A percentile compares a stretch with the other conserved stretches of the same genome.
Conservation (phyloP, 2,113 vertebrate species). For the Upupa epops region DNA sequence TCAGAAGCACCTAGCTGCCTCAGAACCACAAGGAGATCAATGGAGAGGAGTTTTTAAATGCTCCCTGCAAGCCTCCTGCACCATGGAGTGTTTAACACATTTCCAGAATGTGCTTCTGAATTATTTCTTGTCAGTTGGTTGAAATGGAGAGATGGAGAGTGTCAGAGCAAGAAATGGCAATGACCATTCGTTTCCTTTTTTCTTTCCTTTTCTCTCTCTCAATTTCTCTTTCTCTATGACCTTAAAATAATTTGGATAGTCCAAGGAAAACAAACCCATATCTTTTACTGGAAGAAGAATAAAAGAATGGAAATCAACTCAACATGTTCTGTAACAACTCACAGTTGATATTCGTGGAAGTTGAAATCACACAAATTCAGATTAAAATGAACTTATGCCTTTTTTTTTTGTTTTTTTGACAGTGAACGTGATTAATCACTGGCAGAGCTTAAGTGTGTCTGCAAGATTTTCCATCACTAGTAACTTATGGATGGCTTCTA, state of each 20-base stretch:
- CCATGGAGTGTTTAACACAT: rapidly evolving
- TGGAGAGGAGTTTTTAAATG: neutral
- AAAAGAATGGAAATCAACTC: conserved; percentile 29
- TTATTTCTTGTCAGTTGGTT: neutral
- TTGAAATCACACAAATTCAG: conserved; percentile 19
- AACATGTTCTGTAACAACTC: neutral
- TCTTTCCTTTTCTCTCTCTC: neutral
- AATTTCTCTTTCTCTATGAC: neutral
- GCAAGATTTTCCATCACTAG: conserved; percentile 1
- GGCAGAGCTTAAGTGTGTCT: neutral
- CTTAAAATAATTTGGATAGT: neutral
- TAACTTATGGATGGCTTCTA: neutral
- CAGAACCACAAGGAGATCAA: neutral
- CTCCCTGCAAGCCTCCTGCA: neutral
- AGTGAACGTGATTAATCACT: conserved; percentile 8
- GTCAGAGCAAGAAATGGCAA: too few species aligned
- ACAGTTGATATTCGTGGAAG: neutral
- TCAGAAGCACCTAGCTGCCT: neutral
- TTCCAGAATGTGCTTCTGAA: neutral
- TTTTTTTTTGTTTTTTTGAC: neutral
- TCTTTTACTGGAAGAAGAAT: conserved; percentile 17
- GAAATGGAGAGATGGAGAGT: neutral
- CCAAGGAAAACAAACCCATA: conserved; percentile 15
- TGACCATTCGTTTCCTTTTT: neutral
- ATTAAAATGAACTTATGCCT: neutral